These are phyloP conservation scores for Todus mexicanus DNA, from an alignment of 2,797 vertebrate genomes.

Conservation along the genomic window DNA sequence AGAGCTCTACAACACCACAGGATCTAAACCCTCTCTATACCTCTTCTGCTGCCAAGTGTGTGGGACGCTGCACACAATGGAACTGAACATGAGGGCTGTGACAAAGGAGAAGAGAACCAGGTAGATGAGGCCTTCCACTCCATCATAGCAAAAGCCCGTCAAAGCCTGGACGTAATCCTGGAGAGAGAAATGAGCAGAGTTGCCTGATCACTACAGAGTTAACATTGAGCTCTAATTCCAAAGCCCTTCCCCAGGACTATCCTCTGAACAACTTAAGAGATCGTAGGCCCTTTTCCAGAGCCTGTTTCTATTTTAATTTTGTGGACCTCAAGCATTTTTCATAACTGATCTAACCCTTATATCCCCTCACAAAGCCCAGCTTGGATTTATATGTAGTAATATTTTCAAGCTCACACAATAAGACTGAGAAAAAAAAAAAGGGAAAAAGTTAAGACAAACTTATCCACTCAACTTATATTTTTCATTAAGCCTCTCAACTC, in stretches of 20 bases:
- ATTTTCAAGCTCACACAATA: background rate
- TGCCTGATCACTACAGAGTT: background rate
- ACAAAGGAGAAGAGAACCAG: slow-evolving; percentile 95
- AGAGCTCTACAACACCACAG: background rate
- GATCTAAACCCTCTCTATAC: slow-evolving; percentile 71
- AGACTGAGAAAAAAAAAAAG: background rate
- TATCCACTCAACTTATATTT: background rate
- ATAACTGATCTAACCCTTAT: background rate
- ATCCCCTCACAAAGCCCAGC: background rate
- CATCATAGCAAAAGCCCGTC: slow-evolving; percentile 94
- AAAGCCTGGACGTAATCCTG: slow-evolving; percentile 96
- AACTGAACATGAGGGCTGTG: slow-evolving; percentile 99
- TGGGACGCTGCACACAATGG: slow-evolving; percentile 92
- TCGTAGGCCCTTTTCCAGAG: background rate
- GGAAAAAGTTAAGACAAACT: background rate
- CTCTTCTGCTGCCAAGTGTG: slow-evolving; percentile 95
- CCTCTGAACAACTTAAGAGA: background rate
- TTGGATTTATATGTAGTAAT: background rate
- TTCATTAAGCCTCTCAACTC: background rate
- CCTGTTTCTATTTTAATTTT: background rate
- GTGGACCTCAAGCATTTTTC: background rate
- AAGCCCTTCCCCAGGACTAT: background rate
- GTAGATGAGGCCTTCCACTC: slow-evolving; percentile 97
- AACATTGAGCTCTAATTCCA: background rate
- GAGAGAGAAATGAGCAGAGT: slow-evolving; percentile 1